A percentile compares a stretch with the other conserved stretches of the same genome.
These are phyloP conservation scores for Drosophila lacicola DNA, from an alignment of 2,888 invertebrate genomes.

Conservation along the genomic window DNA sequence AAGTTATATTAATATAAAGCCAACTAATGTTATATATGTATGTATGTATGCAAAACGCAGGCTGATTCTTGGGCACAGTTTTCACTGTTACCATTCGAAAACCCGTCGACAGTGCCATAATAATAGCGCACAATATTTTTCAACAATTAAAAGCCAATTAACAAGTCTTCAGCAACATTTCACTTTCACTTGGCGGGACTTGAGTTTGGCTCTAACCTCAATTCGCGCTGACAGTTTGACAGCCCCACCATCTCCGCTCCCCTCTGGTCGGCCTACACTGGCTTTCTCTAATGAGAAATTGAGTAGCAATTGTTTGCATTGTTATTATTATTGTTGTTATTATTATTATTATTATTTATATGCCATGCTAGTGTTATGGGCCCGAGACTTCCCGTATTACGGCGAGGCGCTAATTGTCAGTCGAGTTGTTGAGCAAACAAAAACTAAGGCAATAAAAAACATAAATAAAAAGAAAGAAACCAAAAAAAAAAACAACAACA, in stretches of 20 bases:
- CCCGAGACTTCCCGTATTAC: conserved; percentile 45
- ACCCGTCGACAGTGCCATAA: conserved; percentile 6
- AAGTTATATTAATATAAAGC: neutral
- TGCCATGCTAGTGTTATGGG: conserved; percentile 7
- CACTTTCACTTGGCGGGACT: conserved; percentile 67
- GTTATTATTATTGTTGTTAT: conserved; percentile 18
- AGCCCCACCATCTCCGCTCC: neutral
- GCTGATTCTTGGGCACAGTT: neutral
- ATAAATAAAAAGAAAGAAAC: neutral
- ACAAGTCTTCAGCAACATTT: conserved; percentile 61
- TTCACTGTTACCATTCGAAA: neutral
- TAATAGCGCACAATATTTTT: conserved; percentile 25
- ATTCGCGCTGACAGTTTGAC: conserved; percentile 9
- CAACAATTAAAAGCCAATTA: conserved; percentile 75
- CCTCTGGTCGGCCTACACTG: neutral
- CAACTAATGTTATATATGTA: neutral
- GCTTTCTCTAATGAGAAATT: conserved; percentile 54
- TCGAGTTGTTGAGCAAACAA: conserved; percentile 16
- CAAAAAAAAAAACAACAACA: conserved; percentile 9
- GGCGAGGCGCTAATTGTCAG: conserved; percentile 44
- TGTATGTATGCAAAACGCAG: no score
- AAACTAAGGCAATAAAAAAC: neutral
- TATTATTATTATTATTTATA: neutral
- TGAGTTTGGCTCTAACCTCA: conserved; percentile 28
- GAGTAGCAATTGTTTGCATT: conserved; percentile 51